Conservation (phyloP, 2,888 invertebrate species). For the Eupelmus urozonus region DNA sequence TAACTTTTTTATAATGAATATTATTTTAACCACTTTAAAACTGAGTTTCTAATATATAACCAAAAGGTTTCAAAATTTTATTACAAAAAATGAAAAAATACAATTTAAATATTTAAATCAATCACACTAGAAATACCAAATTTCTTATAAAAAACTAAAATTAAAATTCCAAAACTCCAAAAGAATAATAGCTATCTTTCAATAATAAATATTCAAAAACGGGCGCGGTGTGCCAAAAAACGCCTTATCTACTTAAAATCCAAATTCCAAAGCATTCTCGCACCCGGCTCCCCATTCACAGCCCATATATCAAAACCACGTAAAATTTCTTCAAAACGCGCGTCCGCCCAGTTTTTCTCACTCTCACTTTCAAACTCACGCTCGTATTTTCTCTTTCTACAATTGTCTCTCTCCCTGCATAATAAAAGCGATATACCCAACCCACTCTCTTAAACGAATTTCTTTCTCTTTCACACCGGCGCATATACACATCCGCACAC, state of each 20-base stretch:
- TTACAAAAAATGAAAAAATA: too few relatives aligned
- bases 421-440: neutral
- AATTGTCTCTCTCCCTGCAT: neutral
- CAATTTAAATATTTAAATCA: too few relatives aligned
- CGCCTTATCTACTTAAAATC: neutral
- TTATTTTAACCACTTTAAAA: too few relatives aligned
- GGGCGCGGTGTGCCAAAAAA: conserved; percentile 6
- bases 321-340: conserved; percentile 28
- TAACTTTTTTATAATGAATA: too few relatives aligned
- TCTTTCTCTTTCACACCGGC: neutral
- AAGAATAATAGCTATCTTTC: too few relatives aligned
- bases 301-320: conserved; percentile 22
- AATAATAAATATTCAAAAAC: too few relatives aligned
- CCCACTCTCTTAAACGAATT: neutral
- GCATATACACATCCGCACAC: conserved; percentile 6
- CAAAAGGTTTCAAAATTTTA: too few relatives aligned
- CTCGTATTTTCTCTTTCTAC: conserved; percentile 13
- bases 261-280: conserved; percentile 6
- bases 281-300: neutral
- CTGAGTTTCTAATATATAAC: too few relatives aligned
- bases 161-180: too few relatives aligned
- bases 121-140: too few relatives aligned
- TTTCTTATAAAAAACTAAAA: too few relatives aligned
- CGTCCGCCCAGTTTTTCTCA: neutral
- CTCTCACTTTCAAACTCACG: conserved; percentile 36